Base-by-base conservation (phyloP, 2,888 invertebrate species). In the Oscheius sp. region DNA sequence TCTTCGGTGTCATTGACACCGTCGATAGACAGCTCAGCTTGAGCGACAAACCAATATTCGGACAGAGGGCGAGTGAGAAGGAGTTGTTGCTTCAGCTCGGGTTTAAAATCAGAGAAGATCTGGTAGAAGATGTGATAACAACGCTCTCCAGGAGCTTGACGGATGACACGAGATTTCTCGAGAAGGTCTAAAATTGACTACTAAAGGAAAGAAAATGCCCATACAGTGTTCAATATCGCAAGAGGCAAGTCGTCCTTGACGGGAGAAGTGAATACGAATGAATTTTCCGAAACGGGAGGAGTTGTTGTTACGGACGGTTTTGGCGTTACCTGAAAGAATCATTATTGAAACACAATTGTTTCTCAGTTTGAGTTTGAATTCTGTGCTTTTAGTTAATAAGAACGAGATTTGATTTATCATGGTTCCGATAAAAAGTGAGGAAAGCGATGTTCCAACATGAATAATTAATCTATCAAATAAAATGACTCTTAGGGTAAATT, bases 91-190 rank as follows among this genome's bases (percentile, higher is more conserved):
- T 70, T 73, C 41, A 82, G 78, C 44, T 72, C 70, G 26, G 78
- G 78, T 26, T 72, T 77, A 68, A 70, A 72, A 47, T 78, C 82
- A 33, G 80, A 80, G 79, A 74, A 82, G 89, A 98, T 92, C 90
- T 97, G 97, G 92, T 98, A 98, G 93, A 98, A 98, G 90, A 98
- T 97, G 89, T 98, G 98, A 92, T 98, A 98, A 86, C 97, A 97
- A 89, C 98, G 93, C 90, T 98, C 98, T 88, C 95, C 90, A 75
- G 93, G 88, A 88, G 97, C 96, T 89, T 98, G 98, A 87, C 95
- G 96, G 90, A 97, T 97, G 90, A 98, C 97, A 92, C 98, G 95
- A 89, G 98, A 97, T 90, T 98, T 98, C 90, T 98, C 98, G 88
- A 98, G 91, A 90, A 99, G 91, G 90, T 99, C 54, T 54, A 20